Evolutionary conservation across 2,113 vertebrate genomes (phyloP).

Genomic region (Regulus satrapa): DNA sequence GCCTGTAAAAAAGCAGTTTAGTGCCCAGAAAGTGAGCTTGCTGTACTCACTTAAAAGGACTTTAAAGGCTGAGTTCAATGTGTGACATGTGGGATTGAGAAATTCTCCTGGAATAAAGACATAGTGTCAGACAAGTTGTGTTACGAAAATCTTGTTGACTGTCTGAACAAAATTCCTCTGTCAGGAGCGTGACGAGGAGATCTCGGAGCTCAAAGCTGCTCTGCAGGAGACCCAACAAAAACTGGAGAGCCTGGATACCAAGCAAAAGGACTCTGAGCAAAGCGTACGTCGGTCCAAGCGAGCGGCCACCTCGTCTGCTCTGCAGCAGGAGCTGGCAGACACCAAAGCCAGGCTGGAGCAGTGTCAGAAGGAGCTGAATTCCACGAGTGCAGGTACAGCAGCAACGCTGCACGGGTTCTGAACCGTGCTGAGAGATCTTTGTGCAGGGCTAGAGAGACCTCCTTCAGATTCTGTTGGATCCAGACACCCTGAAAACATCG

Average conservation of each 20-base stretch:
- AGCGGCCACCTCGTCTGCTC: not conserved
- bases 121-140: not conserved
- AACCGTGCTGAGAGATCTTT: not conserved
- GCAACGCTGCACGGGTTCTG: not conserved
- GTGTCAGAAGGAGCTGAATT: conserved; percentile 70
- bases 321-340: conserved; percentile 60
- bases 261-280: not conserved
- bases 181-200: conserved; percentile 88
- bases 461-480: not conserved
- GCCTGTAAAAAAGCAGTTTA: not conserved
- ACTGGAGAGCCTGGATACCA: not conserved
- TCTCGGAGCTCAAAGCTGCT: conserved; percentile 78
- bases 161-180: not conserved
- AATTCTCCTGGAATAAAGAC: not conserved
- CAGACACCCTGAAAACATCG: not conserved
- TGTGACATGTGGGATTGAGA: not conserved
- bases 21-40: not conserved
- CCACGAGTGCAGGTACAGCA: conserved; percentile 73
- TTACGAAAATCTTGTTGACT: not conserved
- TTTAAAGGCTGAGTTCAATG: not conserved
- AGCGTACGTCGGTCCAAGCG: conserved; percentile 78
- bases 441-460: not conserved
- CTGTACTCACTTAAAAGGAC: not conserved
- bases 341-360: conserved; percentile 77
- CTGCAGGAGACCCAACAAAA: conserved; percentile 69